Conservation (phyloP, 2,797 vertebrate genomes). For the Typhlichthys eigenmanni region DNA sequence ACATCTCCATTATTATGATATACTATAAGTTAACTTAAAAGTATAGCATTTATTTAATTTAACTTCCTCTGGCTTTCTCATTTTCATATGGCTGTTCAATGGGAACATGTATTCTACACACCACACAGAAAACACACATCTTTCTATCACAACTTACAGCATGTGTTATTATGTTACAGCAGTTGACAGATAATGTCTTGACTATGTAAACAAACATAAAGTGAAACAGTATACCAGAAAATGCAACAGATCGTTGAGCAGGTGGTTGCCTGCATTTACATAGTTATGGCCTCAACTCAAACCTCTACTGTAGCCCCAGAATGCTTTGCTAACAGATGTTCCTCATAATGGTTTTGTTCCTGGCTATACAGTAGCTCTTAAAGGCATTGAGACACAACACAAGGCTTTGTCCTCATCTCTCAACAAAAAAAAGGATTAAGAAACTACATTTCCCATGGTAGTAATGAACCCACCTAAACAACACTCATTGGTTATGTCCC, state of each 20-base stretch:
- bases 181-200: too few species aligned
- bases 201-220: too few species aligned
- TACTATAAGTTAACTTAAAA: too few species aligned
- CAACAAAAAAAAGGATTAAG: conserved; percentile 25
- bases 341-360: conserved; percentile 55
- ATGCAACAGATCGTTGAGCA: conserved; percentile 32
- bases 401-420: conserved; percentile 47
- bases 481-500: too few species aligned
- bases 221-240: too few species aligned
- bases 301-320: conserved; percentile 30
- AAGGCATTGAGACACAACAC: conserved; percentile 43
- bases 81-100: too few species aligned
- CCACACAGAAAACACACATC: not conserved
- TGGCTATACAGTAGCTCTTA: not conserved
- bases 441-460: conserved; percentile 13
- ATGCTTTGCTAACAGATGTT: conserved; percentile 62
- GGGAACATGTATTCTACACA: not conserved
- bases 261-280: conserved; percentile 50
- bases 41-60: too few species aligned
- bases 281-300: conserved; percentile 37
- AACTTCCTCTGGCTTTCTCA: too few species aligned
- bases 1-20: too few species aligned
- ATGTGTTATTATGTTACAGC: too few species aligned
- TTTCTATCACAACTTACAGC: not conserved
- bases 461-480: too few species aligned